Evolutionary conservation across 2,888 invertebrate species (phyloP).

Genomic region (Melanargia galathea): DNA sequence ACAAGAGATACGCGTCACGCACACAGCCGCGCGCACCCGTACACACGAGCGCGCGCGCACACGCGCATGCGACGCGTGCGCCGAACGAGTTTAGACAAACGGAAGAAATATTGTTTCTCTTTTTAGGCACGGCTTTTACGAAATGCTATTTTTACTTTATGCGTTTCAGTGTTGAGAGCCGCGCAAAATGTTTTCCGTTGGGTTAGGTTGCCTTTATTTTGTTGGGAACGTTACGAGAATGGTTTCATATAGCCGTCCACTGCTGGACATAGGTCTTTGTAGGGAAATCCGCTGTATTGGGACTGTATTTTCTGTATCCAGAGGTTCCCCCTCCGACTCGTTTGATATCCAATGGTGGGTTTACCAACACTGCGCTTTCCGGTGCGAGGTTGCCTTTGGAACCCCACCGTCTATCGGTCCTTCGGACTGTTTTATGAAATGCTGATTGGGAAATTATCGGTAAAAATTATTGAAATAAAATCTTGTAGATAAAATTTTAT

Average conservation of each 20-base stretch:
- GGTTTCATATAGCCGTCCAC: not conserved
- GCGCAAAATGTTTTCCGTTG: not conserved
- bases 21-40: slow-evolving; percentile 57
- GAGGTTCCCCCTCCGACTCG: too few species aligned
- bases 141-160: slow-evolving; percentile 43
- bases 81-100: slow-evolving; percentile 80
- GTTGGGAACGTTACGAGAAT: not conserved
- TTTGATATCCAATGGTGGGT: too few species aligned
- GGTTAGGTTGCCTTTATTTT: not conserved
- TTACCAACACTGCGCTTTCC: too few species aligned
- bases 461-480: too few species aligned
- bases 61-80: slow-evolving; percentile 67
- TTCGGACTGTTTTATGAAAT: too few species aligned
- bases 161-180: slow-evolving; percentile 14
- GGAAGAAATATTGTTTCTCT: slow-evolving; percentile 80
- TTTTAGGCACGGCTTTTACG: slow-evolving; percentile 71
- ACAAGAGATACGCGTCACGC: slow-evolving; percentile 76
- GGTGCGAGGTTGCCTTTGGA: too few species aligned
- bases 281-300: too few species aligned
- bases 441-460: too few species aligned
- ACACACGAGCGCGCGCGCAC: slow-evolving; percentile 58
- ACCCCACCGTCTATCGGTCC: too few species aligned
- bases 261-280: too few species aligned
- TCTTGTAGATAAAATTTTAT: too few species aligned
- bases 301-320: too few species aligned